These are phyloP conservation scores for Hemibagrus guttatus DNA, from an alignment of 2,797 vertebrate genomes.

Conservation along the genomic window DNA sequence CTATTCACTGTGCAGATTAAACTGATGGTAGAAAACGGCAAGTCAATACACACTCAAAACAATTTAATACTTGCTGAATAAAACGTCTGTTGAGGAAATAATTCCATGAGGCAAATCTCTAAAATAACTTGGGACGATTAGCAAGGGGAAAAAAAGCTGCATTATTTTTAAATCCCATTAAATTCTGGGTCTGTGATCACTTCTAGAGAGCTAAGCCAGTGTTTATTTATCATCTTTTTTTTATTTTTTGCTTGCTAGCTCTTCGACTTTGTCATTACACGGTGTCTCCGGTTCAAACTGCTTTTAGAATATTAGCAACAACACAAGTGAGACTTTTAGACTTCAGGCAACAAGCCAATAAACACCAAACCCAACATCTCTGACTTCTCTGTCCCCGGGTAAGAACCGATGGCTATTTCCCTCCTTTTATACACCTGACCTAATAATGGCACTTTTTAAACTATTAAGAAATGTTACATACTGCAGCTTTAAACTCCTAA, in stretches of 20 bases:
- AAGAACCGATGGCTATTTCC: background rate
- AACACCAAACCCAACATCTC: slow-evolving; percentile 1
- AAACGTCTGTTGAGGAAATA: slow-evolving; percentile 6
- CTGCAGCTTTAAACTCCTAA: slow-evolving; percentile 14
- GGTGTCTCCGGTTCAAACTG: background rate
- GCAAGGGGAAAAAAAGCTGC: background rate
- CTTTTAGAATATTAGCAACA: background rate
- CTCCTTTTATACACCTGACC: background rate
- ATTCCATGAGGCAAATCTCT: background rate
- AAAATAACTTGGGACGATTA: background rate
- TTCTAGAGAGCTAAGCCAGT: background rate
- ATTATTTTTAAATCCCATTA: slow-evolving; percentile 5
- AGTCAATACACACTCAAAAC: slow-evolving; percentile 4
- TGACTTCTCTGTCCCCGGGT: background rate
- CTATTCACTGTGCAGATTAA: background rate
- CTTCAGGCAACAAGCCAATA: background rate
- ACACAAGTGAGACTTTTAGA: background rate
- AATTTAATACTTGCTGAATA: slow-evolving; percentile 11
- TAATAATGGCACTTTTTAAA: slow-evolving; percentile 10
- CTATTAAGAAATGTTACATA: slow-evolving; percentile 10
- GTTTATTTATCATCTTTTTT: background rate
- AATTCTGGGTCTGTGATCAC: background rate
- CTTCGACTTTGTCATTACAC: slow-evolving; percentile 5
- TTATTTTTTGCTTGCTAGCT: background rate
- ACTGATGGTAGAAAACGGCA: background rate